Evolutionary conservation across 1,140 invertebrate genomes (phyloP).

Genomic region (Anastrepha obliqua): DNA sequence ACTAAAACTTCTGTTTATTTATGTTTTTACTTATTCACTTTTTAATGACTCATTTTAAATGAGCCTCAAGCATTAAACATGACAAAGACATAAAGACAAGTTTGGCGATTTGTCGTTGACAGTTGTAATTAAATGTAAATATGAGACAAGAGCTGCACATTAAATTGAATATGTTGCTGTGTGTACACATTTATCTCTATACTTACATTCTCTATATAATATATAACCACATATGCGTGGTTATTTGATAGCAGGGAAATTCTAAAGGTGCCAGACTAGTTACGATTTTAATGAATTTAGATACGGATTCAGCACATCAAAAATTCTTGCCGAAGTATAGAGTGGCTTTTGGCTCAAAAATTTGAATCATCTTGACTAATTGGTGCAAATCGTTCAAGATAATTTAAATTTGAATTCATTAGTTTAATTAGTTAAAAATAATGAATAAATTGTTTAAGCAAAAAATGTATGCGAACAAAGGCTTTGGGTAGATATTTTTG

Average conservation of each 20-base stretch:
- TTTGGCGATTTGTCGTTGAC: constrained; percentile 13
- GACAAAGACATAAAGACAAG: not conserved
- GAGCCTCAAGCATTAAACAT: not conserved
- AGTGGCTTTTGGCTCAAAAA: too few relatives aligned
- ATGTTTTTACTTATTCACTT: constrained; percentile 22
- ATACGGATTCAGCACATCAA: not conserved
- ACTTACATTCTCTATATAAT: too few relatives aligned
- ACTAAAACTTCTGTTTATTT: constrained; percentile 27
- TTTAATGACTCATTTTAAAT: constrained; percentile 9
- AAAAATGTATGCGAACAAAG: too few relatives aligned
- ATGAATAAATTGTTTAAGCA: too few relatives aligned
- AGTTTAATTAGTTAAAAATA: too few relatives aligned
- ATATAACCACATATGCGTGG: not conserved
- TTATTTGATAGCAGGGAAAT: not conserved
- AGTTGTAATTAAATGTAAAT: constrained; percentile 28
- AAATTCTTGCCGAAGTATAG: too few relatives aligned
- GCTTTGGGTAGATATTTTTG: too few relatives aligned
- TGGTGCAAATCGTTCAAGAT: too few relatives aligned
- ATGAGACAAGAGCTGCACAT: not conserved
- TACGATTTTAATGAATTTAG: not conserved
- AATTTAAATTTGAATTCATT: too few relatives aligned
- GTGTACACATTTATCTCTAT: not conserved
- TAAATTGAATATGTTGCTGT: not conserved
- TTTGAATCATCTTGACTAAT: too few relatives aligned
- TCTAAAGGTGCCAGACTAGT: not conserved